phyloP scores from a whole-genome alignment of 2,888 invertebrate genomes.

The Leucophenga maculata region DNA sequence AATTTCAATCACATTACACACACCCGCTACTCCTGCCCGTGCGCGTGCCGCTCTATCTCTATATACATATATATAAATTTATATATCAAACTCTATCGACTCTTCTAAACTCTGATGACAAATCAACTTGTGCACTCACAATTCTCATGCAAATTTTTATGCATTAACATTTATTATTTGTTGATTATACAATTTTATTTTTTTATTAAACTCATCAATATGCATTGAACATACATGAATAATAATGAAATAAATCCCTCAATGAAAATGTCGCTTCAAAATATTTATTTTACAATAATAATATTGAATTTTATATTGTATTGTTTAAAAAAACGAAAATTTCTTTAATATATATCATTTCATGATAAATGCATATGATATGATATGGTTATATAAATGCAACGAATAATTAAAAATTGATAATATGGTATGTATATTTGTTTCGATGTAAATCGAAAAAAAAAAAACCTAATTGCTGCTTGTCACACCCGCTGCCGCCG shows the following conservation, averaged over 20 bases:
- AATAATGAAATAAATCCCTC: conserved; percentile 14
- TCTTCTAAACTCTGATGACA: neutral
- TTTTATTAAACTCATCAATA: conserved; percentile 41
- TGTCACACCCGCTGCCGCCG: neutral
- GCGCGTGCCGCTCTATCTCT: conserved; percentile 17
- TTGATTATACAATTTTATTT: conserved; percentile 37
- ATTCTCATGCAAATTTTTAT: neutral
- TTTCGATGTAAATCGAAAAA: conserved; percentile 45
- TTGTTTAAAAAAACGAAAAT: neutral
- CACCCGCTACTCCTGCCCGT: neutral
- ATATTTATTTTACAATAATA: conserved; percentile 9
- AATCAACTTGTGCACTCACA: conserved; percentile 9
- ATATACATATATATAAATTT: conserved; percentile 33
- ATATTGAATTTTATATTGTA: neutral
- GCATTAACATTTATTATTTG: neutral
- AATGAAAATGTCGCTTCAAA: conserved; percentile 21
- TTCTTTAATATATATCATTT: conserved; percentile 3
- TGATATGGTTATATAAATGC: conserved; percentile 36
- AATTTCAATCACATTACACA: conserved; percentile 34
- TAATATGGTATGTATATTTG: conserved; percentile 66
- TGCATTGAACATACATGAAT: conserved; percentile 30
- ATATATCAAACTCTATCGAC: conserved; percentile 17
- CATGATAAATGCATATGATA: conserved; percentile 27
- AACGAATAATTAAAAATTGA: conserved; percentile 46
- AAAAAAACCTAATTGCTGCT: conserved; percentile 23